phyloP scores from a whole-genome alignment of 2,888 invertebrate species.

The Drosophila gaucha region DNA sequence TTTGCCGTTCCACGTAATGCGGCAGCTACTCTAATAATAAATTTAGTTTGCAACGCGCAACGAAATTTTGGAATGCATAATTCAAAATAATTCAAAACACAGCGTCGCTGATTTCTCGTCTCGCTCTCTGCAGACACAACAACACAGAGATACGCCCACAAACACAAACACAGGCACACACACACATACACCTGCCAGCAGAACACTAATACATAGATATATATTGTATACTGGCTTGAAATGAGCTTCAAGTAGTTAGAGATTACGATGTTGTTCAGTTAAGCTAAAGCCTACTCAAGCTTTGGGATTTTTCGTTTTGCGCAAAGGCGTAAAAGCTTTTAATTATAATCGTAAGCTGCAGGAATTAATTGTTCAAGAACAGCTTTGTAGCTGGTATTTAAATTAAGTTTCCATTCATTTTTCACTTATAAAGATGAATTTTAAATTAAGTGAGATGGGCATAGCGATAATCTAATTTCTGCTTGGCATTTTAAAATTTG shows the following conservation, averaged over 20 bases:
- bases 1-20: constrained; percentile 77
- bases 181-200: neutral
- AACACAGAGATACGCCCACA: neutral
- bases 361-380: neutral
- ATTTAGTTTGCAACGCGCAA: constrained; percentile 73
- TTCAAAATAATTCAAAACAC: constrained; percentile 78
- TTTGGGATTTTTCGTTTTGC: neutral
- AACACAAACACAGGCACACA: neutral
- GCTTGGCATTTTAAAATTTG: too few species aligned
- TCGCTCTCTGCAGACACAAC: constrained; percentile 16
- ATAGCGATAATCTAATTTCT: too few species aligned
- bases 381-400: too few species aligned
- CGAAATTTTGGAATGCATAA: constrained; percentile 76
- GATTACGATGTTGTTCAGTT: constrained; percentile 8
- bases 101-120: constrained; percentile 49
- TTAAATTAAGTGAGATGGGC: too few species aligned
- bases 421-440: neutral
- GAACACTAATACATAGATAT: constrained; percentile 12
- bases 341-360: neutral
- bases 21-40: constrained; percentile 81
- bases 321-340: neutral
- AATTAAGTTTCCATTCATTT: neutral
- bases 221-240: constrained; percentile 2
- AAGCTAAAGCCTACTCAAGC: neutral
- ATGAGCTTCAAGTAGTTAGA: constrained; percentile 3